Base-by-base conservation (phyloP, 2,888 invertebrate genomes). In the Imbricaverruca yamaguchii region DNA sequence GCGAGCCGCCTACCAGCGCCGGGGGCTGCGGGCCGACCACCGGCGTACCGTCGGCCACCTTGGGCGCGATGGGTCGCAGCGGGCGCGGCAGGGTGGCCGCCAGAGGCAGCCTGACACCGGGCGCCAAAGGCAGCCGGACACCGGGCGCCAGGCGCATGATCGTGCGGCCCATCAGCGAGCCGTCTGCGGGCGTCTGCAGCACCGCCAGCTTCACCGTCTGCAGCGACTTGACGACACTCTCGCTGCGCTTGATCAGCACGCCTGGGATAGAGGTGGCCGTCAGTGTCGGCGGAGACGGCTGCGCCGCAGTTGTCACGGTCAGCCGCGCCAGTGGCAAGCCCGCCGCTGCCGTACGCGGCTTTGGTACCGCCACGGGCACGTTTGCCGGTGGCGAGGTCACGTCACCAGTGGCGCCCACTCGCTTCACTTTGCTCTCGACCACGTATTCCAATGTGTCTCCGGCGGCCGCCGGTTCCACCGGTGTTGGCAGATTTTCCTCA, bases 71-170 rank as follows among this genome's bases (percentile, higher is more conserved):
- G 53, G 74, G 74, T 0, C 74, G 74, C 15, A 55, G 74, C 21
- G 21, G 55, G 21, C 74, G 74, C 21, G 53, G 74, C 74, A 74
- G 74, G 7, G 18, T 18, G 21, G 18, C 74, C 3, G 53, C 10
- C 18, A 74, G 8, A 18, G 74, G 74, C 74, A 74, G 21, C 15
- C 15, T 25, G 15, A 69, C 69, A 3, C 69, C 69, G 21, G 74
- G 53, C 6, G 74, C 9, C 53, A 74, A 9, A 15, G 74, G 74
- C 74, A 74, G 55, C 21, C 21, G 15, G 18, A 74, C 55, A 0
- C 74, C 74, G 18, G 74, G 74, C 21, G 74, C 55, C 55, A 74
- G 74, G 9, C 74, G 74, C 74, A 74, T 74, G 74, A 74, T 74
- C 21, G 74, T 74, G 53, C 74, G 53, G 3, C 74, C 74, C 0